Evolutionary conservation across 2,113 vertebrate genomes (phyloP), one percentile per base, ranked within the genome.

Genomic region (Struthidea cinerea): DNA sequence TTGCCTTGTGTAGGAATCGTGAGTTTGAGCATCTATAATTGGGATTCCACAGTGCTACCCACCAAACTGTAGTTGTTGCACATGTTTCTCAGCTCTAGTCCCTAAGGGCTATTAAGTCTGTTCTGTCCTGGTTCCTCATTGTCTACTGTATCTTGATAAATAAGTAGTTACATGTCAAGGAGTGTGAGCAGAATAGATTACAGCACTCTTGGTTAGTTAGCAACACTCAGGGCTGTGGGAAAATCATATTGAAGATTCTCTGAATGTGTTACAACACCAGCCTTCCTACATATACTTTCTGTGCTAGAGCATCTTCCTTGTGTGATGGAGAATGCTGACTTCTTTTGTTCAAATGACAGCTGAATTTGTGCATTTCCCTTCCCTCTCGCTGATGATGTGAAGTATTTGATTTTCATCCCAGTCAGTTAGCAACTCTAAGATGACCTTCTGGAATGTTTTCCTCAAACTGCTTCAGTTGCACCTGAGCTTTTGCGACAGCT

Each of bases 321-420:
- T 0, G 0, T 53, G 56, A 35, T 61, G 33, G 26, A 61, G 70
- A 84, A 53, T 8, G 7, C n/a, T 61, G 50, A 33, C n/a, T 21
- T 70, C 30, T 59, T 83, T 60, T 80, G 16, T 73, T 93, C 42
- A 76, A 76, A 23, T 21, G 74, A 44, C 26, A 87, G 6, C 42
- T 83, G 37, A 79, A 50, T 64, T 81, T n/a, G 20, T 84, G 30
- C 19, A 3, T 70, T 84, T 82, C 16, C 21, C 7, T 68, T 46
- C 13, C 15, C 52, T 67, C 5, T 61, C 9, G 21, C 32, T 33
- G 39, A 17, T 28, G 13, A 27, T 22, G 3, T 61, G 5, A 79
- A 69, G 11, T 30, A 32, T 33, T 83, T 71, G 19, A 49, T 84
- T 75, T 81, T 82, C 33, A 55, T 53, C 17, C 14, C 13, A n/a